Evolutionary conservation across 2,113 vertebrate species (phyloP).

Genomic region (Condylura cristata): DNA sequence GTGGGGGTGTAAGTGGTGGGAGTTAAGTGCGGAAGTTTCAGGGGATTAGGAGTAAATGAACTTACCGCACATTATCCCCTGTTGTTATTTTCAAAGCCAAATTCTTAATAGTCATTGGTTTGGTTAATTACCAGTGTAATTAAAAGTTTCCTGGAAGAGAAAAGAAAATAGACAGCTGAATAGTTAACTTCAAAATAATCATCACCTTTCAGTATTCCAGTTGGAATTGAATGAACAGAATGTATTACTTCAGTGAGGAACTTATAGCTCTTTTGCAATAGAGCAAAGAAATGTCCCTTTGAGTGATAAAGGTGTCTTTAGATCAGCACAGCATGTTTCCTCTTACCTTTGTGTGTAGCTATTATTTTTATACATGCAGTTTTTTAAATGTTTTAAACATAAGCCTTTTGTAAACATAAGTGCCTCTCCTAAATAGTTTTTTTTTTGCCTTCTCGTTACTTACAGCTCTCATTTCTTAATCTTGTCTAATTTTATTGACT

Average conservation of each 20-base stretch:
- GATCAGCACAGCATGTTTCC: neutral
- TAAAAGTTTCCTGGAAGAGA: neutral
- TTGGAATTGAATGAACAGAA: neutral
- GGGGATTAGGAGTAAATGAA: neutral
- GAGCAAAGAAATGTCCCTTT: neutral
- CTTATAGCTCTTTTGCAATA: neutral
- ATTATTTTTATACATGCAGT: neutral
- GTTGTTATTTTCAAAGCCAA: constrained; percentile 1
- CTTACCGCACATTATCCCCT: neutral
- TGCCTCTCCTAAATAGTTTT: neutral
- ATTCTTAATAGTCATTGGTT: neutral
- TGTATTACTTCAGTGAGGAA: neutral
- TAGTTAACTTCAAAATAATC: neutral
- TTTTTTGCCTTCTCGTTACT: neutral
- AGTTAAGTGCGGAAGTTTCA: neutral
- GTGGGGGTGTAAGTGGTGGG: too few species aligned
- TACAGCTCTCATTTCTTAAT: neutral
- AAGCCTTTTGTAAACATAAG: too few species aligned
- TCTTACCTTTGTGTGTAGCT: neutral
- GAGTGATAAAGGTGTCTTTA: constrained; percentile 12
- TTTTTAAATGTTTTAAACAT: neutral
- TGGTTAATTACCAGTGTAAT: neutral
- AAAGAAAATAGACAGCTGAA: neutral
- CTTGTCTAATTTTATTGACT: neutral
- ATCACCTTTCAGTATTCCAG: neutral